Conservation (phyloP, 2,888 invertebrate species). For the Stratiomys singularior region DNA sequence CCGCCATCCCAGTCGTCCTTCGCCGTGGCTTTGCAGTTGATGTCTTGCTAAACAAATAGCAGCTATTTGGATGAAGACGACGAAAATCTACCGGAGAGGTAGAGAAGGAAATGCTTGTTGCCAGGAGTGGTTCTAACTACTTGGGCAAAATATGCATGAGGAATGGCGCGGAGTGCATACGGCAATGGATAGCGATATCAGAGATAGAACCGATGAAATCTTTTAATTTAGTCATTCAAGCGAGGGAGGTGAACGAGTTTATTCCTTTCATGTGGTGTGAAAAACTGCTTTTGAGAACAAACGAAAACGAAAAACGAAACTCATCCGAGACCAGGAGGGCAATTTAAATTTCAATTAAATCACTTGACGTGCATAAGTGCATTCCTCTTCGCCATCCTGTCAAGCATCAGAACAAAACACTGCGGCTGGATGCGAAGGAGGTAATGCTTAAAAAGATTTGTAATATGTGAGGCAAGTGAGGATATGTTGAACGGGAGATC, state of each 20-base stretch:
- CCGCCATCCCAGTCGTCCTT: too few species aligned
- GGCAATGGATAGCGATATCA: neutral
- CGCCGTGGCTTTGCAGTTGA: too few species aligned
- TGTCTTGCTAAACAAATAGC: slow-evolving; percentile 29
- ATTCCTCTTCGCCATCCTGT: slow-evolving; percentile 39
- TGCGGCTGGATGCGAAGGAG: neutral
- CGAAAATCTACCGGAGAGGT: neutral
- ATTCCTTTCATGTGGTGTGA: slow-evolving; percentile 52
- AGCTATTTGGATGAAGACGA: slow-evolving; percentile 16
- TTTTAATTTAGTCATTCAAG: slow-evolving; percentile 16
- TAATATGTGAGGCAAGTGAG: neutral
- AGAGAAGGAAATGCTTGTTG: slow-evolving; percentile 19
- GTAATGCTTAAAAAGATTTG: neutral
- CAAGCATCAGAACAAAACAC: neutral
- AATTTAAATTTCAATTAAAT: slow-evolving; percentile 53
- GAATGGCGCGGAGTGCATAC: neutral
- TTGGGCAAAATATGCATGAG: neutral
- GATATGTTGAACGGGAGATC: slow-evolving; percentile 13
- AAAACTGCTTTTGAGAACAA: slow-evolving; percentile 48
- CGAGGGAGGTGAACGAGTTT: slow-evolving; percentile 44
- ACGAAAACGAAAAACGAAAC: slow-evolving; percentile 47
- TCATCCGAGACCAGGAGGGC: slow-evolving; percentile 48
- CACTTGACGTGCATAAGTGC: slow-evolving; percentile 47
- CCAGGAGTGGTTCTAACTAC: slow-evolving; percentile 15
- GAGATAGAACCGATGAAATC: slow-evolving; percentile 28